Percentiles rank a stretch among this genome's conserved stretches.
These are phyloP conservation scores for Oreochromis mossambicus DNA, from an alignment of 2,797 vertebrate species.

Conservation along the genomic window DNA sequence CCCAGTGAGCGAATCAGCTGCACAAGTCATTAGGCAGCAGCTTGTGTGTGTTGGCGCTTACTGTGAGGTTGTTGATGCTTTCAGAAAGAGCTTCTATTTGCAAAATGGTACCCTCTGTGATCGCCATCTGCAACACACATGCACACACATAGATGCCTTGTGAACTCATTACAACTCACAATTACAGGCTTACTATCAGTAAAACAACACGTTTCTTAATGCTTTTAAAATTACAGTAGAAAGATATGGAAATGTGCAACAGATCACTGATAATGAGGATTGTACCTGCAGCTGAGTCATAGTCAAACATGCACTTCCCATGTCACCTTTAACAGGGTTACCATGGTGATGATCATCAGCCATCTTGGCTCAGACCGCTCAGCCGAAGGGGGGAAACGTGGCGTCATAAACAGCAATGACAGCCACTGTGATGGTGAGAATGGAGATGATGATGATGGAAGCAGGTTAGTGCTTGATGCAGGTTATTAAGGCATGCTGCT, in stretches of 20 bases:
- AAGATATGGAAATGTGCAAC: background rate
- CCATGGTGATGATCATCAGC: conserved; percentile 11
- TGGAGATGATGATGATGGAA: conserved; percentile 34
- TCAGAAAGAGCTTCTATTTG: conserved; percentile 91
- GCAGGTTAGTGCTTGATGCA: conserved; percentile 53
- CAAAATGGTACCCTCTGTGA: conserved; percentile 82
- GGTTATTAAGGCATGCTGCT: conserved; percentile 29
- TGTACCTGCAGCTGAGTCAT: conserved; percentile 23
- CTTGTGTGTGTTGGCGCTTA: conserved; percentile 68
- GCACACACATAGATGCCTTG: conserved; percentile 1
- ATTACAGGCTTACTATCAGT: background rate
- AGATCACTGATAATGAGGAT: background rate
- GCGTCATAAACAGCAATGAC: conserved; percentile 1
- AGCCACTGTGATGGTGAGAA: background rate
- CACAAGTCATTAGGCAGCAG: conserved; percentile 30
- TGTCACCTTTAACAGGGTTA: conserved; percentile 14
- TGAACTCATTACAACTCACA: background rate
- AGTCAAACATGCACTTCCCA: conserved; percentile 44
- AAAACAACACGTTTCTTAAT: background rate
- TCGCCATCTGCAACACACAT: conserved; percentile 82
- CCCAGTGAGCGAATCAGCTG: background rate
- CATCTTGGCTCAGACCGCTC: conserved; percentile 12
- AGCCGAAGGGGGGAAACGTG: background rate
- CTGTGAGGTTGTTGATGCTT: conserved; percentile 91
- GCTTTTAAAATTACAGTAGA: background rate